phyloP scores from a whole-genome alignment of 2,113 vertebrate genomes.

The Hippocampus zosterae region DNA sequence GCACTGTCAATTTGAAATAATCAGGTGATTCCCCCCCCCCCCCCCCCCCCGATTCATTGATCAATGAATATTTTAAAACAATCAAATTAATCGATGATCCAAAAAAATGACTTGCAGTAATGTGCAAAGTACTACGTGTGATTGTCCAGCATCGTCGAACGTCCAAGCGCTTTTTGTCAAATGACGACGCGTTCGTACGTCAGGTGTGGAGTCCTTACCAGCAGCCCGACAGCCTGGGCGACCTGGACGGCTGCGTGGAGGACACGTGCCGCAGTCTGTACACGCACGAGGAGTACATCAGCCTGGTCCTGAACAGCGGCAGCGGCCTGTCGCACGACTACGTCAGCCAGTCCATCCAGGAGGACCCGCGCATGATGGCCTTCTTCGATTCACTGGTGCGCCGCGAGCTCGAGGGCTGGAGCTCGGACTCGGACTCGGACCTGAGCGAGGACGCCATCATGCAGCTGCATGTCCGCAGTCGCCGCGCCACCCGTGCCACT shows the following conservation, averaged over 20 bases:
- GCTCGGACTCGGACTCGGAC: conserved; percentile 93
- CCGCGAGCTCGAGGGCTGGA: conserved; percentile 96
- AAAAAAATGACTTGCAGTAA: too few species aligned
- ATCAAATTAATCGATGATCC: too few species aligned
- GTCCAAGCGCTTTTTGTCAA: background rate
- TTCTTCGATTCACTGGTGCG: conserved; percentile 98
- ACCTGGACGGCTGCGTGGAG: conserved; percentile 89
- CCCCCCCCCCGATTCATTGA: too few species aligned
- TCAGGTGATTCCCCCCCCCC: too few species aligned
- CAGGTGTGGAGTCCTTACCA: conserved; percentile 98
- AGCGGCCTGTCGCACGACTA: conserved; percentile 96
- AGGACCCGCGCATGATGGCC: conserved; percentile 98
- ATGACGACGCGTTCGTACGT: background rate
- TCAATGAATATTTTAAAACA: too few species aligned
- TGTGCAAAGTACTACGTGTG: too few species aligned
- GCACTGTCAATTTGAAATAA: too few species aligned
- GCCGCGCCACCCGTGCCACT: conserved; percentile 56
- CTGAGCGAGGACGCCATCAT: conserved; percentile 92
- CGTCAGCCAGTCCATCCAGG: conserved; percentile 94
- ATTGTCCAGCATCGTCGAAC: too few species aligned
- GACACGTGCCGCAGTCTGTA: conserved; percentile 94
- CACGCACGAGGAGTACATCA: conserved; percentile 97
- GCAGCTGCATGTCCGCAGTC: conserved; percentile 88
- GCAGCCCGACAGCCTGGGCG: conserved; percentile 89
- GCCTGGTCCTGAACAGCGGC: conserved; percentile 94